Percentiles rank a stretch among this genome's conserved stretches.
Conservation (phyloP, 2,888 invertebrate genomes). For the Stenotaenia linearis region DNA sequence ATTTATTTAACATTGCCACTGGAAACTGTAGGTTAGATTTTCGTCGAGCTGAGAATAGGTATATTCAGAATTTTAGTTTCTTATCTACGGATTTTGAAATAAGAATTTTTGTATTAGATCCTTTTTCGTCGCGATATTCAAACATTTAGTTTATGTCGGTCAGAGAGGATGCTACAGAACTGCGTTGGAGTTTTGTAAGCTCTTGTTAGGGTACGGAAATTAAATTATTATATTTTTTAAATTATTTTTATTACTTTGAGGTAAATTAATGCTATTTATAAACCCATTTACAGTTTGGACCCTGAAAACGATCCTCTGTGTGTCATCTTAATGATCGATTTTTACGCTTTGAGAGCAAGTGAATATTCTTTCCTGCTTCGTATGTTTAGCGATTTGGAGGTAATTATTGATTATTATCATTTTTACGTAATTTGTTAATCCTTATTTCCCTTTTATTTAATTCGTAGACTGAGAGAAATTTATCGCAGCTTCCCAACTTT, state of each 20-base stretch:
- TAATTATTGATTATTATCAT: slow-evolving; percentile 40
- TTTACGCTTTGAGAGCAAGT: slow-evolving; percentile 67
- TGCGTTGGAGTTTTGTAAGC: slow-evolving; percentile 78
- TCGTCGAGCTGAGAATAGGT: slow-evolving; percentile 72
- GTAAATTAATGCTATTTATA: no score
- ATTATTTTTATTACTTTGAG: no score
- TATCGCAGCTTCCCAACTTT: slow-evolving; percentile 79
- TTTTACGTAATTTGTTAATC: neutral
- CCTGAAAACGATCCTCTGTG: slow-evolving; percentile 70
- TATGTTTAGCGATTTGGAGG: slow-evolving; percentile 52
- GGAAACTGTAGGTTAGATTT: slow-evolving; percentile 72
- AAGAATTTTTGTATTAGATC: slow-evolving; percentile 57
- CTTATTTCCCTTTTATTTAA: slow-evolving; percentile 7
- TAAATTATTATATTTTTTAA: neutral
- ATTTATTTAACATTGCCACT: slow-evolving; percentile 67
- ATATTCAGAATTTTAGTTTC: no score
- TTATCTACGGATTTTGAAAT: no score
- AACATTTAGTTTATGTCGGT: slow-evolving; percentile 70
- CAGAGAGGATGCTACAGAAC: slow-evolving; percentile 76
- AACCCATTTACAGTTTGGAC: slow-evolving; percentile 58
- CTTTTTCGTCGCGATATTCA: slow-evolving; percentile 72
- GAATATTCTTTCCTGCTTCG: slow-evolving; percentile 65
- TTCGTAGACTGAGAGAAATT: slow-evolving; percentile 55
- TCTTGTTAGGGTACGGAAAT: slow-evolving; percentile 56
- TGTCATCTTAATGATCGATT: slow-evolving; percentile 70